These are phyloP conservation scores for Pundamilia nyererei DNA, from an alignment of 2,113 vertebrate genomes.

Conservation along the genomic window DNA sequence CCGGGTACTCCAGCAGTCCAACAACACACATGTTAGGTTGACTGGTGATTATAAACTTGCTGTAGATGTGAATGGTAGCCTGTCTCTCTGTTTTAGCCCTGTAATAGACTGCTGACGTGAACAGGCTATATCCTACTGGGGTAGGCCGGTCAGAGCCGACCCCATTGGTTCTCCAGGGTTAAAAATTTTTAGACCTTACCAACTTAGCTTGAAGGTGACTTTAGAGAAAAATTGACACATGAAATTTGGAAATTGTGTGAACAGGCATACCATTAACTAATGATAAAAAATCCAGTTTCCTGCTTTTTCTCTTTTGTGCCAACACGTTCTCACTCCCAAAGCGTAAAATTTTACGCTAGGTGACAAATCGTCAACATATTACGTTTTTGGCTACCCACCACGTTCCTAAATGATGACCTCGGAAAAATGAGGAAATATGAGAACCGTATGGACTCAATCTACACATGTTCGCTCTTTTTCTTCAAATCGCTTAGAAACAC, in stretches of 20 bases:
- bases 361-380: too few species aligned
- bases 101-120: not conserved
- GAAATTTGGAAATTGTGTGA: not conserved
- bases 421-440: too few species aligned
- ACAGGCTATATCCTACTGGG: not conserved
- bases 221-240: not conserved
- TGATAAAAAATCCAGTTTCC: not conserved
- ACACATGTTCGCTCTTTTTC: too few species aligned
- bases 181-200: rapidly evolving
- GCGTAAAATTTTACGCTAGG: too few species aligned
- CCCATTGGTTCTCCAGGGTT: too few species aligned
- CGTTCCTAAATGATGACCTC: too few species aligned
- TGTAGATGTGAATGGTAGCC: not conserved
- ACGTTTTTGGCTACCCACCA: too few species aligned
- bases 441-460: too few species aligned
- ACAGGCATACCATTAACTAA: not conserved
- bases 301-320: too few species aligned
- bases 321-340: too few species aligned
- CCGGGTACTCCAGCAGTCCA: not conserved
- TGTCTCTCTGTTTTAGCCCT: not conserved
- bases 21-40: not conserved
- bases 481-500: too few species aligned
- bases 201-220: not conserved
- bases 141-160: not conserved
- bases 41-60: not conserved